Evolutionary conservation across 2,888 invertebrate genomes (phyloP), one percentile per base, ranked within the genome.

Genomic region (Arrhopalites spinosus): DNA sequence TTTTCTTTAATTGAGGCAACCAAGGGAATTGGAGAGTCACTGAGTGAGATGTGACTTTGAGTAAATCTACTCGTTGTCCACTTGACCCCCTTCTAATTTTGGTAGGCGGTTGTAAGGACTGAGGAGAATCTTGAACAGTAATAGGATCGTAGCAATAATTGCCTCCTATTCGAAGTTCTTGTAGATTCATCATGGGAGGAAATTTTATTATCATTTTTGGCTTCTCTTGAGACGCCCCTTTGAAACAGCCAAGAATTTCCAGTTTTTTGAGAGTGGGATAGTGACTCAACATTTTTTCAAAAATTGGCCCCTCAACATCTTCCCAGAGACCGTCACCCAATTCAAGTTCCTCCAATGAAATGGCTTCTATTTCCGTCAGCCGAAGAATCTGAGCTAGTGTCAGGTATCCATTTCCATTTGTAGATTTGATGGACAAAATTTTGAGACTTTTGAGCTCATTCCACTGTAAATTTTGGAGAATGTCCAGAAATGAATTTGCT

Each of bases 61-160:
- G n/a, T n/a, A n/a, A n/a, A n/a, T n/a, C n/a, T n/a, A n/a, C n/a
- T 50, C 17, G 20, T 70, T n/a, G 25, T 43, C 30, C 30, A n/a
- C 20, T 43, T 36, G 36, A 36, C 5, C 36, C 36, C 11, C 11
- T 36, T 36, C 36, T 36, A 11, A 36, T 36, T 36, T 36, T 36
- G 11, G 36, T 36, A 7, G 36, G 36, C 3, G 36, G 36, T 36
- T 11, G 5, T 36, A 36, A n/a, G n/a, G n/a, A n/a, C n/a, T n/a
- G n/a, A n/a, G n/a, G n/a, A n/a, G n/a, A n/a, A n/a, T n/a, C n/a
- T n/a, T n/a, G n/a, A n/a, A n/a, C n/a, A n/a, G n/a, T n/a, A n/a
- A n/a, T n/a, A n/a, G n/a, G n/a, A n/a, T n/a, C n/a, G n/a, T 80
- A 81, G n/a, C 71, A 69, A 50, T 81, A 81, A 20, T 75, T 77